Conservation (phyloP, 2,888 invertebrate genomes). For the Crepidodera aurea region DNA sequence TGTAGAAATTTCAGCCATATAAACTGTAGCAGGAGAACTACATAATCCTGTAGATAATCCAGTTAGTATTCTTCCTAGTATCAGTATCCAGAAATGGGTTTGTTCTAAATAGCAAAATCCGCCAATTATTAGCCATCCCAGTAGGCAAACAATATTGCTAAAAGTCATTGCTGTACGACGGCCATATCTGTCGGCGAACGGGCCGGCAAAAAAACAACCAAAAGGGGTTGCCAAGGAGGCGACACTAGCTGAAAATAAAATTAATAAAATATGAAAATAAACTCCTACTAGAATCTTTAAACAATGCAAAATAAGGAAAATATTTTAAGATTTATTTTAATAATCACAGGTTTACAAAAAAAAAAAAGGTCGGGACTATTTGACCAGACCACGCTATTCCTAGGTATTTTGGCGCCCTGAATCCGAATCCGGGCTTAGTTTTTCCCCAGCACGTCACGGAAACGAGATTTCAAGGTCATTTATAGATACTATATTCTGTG, state of each 20-base stretch:
- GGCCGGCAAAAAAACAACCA: conserved; percentile 65
- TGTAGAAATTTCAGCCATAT: conserved; percentile 65
- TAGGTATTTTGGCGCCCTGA: too few relatives aligned
- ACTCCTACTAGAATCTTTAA: too few relatives aligned
- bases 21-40: conserved; percentile 65
- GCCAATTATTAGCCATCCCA: conserved; percentile 65
- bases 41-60: conserved; percentile 65
- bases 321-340: too few relatives aligned
- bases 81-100: conserved; percentile 54
- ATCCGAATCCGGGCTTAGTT: too few relatives aligned
- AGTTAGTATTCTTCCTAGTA: conserved; percentile 62
- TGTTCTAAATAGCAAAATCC: conserved; percentile 52
- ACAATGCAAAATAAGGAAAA: too few relatives aligned
- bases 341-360: too few relatives aligned
- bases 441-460: too few relatives aligned
- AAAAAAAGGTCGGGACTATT: too few relatives aligned
- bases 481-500: too few relatives aligned
- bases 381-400: too few relatives aligned
- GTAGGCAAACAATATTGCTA: conserved; percentile 62
- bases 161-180: conserved; percentile 62
- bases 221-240: conserved; percentile 66
- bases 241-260: conserved; percentile 62
- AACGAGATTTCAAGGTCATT: too few relatives aligned
- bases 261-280: neutral
- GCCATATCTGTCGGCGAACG: conserved; percentile 65